Base-by-base conservation (phyloP, 64 coral and sea anemone species). In the Dendronephthya gigantea region DNA sequence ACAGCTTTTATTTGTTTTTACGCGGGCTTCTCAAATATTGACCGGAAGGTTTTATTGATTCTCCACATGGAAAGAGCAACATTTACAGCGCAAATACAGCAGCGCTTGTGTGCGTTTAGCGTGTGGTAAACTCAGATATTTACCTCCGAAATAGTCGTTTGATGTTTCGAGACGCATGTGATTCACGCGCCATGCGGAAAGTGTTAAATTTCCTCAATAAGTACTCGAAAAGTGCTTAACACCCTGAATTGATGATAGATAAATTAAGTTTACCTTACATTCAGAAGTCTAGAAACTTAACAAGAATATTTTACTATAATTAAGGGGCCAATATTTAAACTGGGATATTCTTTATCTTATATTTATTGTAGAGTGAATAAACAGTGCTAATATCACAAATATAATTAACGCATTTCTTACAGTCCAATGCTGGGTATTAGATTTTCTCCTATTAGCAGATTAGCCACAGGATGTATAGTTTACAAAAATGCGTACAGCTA, bases 1-100 rank as follows among this genome's bases (percentile, higher is more conserved):
- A 79, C 30, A 1, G 25, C 32, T 29, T 79, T 79, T 79, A 79
- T 79, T 79, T 79, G 72, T 79, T 79, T 79, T 36, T 33, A 19
- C 29, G 19, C 72, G 72, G 10, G 32, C 72, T 12, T 33, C 32
- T 79, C 72, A 79, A 79, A 79, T 79, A 79, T 79, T 79, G 72
- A 79, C 72, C 72, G 72, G 72, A 79, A 36, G 15, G 30, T 34
- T 79, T 33, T 79, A 79, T 79, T 79, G 7, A 79, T 79, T 79
- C 72, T 79, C 72, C 72, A 35, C 72, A 79, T 39, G 72, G 30
- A 39, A 79, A 79, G 29, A 62, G 55, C 4, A 62, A 62, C 55
- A 62, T n/a, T 62, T 62, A 27, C 55, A 23, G 25, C 7, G 19
- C 55, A 62, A 62, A 62, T 62, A 62, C 55, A n/a, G 55, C 55